phyloP scores from a whole-genome alignment of 2,888 invertebrate species.

The Torymus aiolomorphi region DNA sequence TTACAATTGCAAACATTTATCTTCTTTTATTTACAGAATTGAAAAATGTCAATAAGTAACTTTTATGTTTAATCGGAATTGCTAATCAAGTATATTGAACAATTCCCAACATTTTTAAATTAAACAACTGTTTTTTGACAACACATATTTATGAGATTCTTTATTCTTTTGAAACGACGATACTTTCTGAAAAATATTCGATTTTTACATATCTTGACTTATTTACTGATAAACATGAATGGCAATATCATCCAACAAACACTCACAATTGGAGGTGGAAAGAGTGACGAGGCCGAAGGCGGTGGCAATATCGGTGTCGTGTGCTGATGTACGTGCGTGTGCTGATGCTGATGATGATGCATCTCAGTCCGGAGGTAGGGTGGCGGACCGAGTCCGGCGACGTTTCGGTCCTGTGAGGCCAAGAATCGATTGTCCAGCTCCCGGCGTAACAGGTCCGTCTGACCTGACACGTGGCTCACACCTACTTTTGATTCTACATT shows the following conservation, averaged over 20 bases:
- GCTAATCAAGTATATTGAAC: too few relatives aligned
- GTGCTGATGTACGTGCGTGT: conserved; percentile 93
- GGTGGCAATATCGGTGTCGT: conserved; percentile 83
- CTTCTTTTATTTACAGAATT: too few relatives aligned
- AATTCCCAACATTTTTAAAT: too few relatives aligned
- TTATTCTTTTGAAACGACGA: too few relatives aligned
- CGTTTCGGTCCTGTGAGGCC: conserved; percentile 86
- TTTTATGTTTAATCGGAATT: too few relatives aligned
- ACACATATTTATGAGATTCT: too few relatives aligned
- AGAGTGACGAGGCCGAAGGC: conserved; percentile 77
- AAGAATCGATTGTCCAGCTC: conserved; percentile 94
- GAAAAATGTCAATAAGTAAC: background rate
- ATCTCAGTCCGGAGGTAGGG: conserved; percentile 88
- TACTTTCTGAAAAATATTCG: too few relatives aligned
- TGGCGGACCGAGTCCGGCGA: conserved; percentile 76
- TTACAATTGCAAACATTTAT: too few relatives aligned
- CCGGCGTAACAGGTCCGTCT: conserved; percentile 90
- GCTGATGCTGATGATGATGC: conserved; percentile 96
- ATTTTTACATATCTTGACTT: too few relatives aligned
- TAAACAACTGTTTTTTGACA: too few relatives aligned
- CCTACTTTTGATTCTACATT: conserved; percentile 65
- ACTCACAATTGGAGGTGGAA: conserved; percentile 83
- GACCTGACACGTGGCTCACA: conserved; percentile 71
- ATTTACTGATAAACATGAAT: too few relatives aligned
- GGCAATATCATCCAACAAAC: background rate